Percentiles rank a stretch among this genome's conserved stretches.
phyloP scores from a whole-genome alignment of 2,888 invertebrate species.

The Keiferia lycopersicella region DNA sequence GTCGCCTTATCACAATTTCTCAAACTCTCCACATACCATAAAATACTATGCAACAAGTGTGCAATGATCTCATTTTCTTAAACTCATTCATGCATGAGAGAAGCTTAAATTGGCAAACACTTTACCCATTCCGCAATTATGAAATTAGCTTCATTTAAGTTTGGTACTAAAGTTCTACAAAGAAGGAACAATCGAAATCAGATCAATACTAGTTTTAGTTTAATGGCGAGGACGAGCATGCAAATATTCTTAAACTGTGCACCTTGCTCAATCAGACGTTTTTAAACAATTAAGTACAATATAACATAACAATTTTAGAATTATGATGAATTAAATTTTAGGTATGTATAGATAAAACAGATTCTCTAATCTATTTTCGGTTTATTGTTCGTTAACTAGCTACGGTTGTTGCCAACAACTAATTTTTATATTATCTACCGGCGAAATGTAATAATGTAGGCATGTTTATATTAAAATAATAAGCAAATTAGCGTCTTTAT shows the following conservation, averaged over 20 bases:
- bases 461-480: slow-evolving; percentile 38
- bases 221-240: too few species aligned
- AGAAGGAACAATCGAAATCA: too few species aligned
- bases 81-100: background rate
- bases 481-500: slow-evolving; percentile 60
- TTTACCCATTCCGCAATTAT: background rate
- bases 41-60: slow-evolving; percentile 2
- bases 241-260: too few species aligned
- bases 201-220: too few species aligned
- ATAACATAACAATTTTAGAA: too few species aligned
- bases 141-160: too few species aligned
- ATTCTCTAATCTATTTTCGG: too few species aligned
- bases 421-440: background rate
- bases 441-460: background rate
- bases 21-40: slow-evolving; percentile 39
- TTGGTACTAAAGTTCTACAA: too few species aligned
- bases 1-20: slow-evolving; percentile 57
- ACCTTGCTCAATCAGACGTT: too few species aligned
- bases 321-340: too few species aligned
- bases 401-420: background rate
- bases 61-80: background rate
- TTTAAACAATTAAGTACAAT: too few species aligned
- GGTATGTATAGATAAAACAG: background rate
- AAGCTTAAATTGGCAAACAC: too few species aligned
- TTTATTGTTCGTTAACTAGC: background rate